Conservation (phyloP, 2,113 vertebrate genomes). For the Macquaria ambigua region DNA sequence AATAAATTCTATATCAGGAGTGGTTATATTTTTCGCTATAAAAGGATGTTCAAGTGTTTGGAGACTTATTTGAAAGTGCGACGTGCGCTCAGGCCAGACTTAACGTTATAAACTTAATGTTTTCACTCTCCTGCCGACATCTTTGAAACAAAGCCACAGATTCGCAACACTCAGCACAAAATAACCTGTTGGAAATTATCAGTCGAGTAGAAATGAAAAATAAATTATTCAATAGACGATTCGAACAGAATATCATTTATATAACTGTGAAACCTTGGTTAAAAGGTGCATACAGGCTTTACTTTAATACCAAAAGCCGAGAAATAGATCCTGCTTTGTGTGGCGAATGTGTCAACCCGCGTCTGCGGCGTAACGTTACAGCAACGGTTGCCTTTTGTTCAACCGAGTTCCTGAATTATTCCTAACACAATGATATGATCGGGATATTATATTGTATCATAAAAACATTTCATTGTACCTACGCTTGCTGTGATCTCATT, state of each 20-base stretch:
- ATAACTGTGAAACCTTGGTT: rapidly evolving
- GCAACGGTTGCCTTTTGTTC: slow-evolving; percentile 85
- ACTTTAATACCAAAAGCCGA: background rate
- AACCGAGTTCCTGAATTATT: slow-evolving; percentile 80
- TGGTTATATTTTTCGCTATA: background rate
- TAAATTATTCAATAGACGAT: rapidly evolving
- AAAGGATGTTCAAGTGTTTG: background rate
- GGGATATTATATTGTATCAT: slow-evolving; percentile 53
- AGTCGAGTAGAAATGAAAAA: background rate
- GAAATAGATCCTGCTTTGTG: slow-evolving; percentile 50
- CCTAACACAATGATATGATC: slow-evolving; percentile 74
- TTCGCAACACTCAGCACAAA: slow-evolving; percentile 55
- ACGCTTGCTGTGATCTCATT: slow-evolving; percentile 17
- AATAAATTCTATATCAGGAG: rapidly evolving
- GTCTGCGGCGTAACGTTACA: slow-evolving; percentile 62
- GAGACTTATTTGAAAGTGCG: background rate
- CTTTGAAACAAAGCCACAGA: slow-evolving; percentile 56
- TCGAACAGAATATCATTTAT: rapidly evolving
- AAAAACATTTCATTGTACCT: slow-evolving; percentile 44
- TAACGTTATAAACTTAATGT: background rate
- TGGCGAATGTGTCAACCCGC: slow-evolving; percentile 81
- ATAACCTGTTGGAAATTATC: background rate
- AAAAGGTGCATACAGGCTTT: background rate
- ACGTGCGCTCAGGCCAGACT: background rate
- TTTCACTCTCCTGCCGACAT: slow-evolving; percentile 12